Conservation (phyloP, 2,797 vertebrate species). For the Crocidura indochinensis region DNA sequence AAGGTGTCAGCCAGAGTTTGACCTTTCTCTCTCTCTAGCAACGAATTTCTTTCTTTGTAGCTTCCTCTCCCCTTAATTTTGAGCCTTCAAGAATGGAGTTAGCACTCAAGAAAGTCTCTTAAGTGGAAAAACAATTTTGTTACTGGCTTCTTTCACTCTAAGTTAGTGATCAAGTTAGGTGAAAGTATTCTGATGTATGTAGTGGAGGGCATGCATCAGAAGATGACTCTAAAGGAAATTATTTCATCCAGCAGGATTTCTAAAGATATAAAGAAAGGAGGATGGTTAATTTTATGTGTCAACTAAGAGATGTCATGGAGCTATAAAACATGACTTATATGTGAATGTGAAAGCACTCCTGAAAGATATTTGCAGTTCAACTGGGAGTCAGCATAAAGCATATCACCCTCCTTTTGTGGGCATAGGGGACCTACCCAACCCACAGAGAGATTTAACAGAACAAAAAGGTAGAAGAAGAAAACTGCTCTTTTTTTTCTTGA, state of each 20-base stretch:
- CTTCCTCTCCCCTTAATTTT: neutral
- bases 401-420: neutral
- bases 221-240: constrained; percentile 1
- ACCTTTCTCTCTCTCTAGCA: neutral
- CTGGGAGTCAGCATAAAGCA: neutral
- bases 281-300: neutral
- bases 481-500: no score
- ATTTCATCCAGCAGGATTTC: constrained; percentile 8
- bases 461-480: neutral
- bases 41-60: neutral
- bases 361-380: neutral
- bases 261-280: neutral
- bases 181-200: no score
- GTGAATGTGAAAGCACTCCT: neutral
- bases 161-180: no score
- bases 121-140: no score
- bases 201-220: neutral
- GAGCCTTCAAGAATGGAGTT: neutral
- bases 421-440: no score
- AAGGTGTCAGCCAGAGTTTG: neutral
- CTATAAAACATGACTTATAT: neutral
- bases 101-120: neutral
- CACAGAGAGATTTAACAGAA: neutral
- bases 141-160: no score
- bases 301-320: neutral